Conservation (phyloP, 2,888 invertebrate species). For the Diloba caeruleocephala region DNA sequence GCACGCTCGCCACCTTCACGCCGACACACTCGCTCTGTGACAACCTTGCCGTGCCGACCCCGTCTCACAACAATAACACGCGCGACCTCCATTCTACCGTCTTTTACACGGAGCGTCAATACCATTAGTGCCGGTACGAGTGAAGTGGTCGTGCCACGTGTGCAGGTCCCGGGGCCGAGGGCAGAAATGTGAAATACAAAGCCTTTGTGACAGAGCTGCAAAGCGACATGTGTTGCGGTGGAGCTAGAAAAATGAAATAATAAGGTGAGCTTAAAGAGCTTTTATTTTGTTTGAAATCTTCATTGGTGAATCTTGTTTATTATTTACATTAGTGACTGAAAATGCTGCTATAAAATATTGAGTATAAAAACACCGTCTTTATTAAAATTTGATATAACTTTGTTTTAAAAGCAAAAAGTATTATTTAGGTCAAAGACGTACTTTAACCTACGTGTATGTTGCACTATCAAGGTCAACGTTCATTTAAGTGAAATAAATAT, state of each 20-base stretch:
- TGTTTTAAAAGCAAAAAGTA: constrained; percentile 1
- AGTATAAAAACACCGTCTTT: not conserved
- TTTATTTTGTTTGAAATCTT: constrained; percentile 13
- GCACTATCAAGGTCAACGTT: constrained; percentile 44
- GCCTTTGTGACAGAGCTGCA: constrained; percentile 68
- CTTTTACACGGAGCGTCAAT: constrained; percentile 50
- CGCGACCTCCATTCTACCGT: constrained; percentile 62
- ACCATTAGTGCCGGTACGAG: constrained; percentile 63
- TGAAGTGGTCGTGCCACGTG: constrained; percentile 73
- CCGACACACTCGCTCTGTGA: constrained; percentile 68
- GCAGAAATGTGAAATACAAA: constrained; percentile 74
- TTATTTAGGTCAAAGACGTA: constrained; percentile 20
- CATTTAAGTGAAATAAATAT: constrained; percentile 24
- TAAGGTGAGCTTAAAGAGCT: constrained; percentile 72
- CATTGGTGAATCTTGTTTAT: not conserved
- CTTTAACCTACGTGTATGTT: constrained; percentile 10
- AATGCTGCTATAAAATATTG: not conserved
- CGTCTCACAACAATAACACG: constrained; percentile 69
- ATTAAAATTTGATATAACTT: constrained; percentile 18
- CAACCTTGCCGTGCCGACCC: constrained; percentile 61
- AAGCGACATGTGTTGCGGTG: constrained; percentile 74
- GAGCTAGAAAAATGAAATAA: constrained; percentile 83
- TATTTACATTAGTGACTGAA: not conserved
- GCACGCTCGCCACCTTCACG: constrained; percentile 60
- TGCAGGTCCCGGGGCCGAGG: constrained; percentile 46